These are phyloP conservation scores for Pangasius macronema DNA, from an alignment of 2,797 vertebrate genomes.

Conservation along the genomic window DNA sequence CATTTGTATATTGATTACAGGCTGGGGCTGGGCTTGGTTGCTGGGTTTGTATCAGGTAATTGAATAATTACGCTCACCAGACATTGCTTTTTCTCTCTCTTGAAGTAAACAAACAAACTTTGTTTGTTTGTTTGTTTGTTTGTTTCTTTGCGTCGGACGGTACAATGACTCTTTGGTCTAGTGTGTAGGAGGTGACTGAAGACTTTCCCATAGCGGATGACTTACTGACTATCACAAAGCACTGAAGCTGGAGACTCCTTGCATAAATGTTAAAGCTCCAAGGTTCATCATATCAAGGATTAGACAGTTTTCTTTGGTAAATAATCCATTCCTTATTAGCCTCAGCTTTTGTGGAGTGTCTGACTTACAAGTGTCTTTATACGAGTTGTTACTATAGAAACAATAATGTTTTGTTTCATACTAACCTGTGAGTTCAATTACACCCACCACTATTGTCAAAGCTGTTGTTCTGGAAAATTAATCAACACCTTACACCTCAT, in stretches of 20 bases:
- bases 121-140: too few relatives aligned
- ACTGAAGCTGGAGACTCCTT: not conserved
- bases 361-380: not conserved
- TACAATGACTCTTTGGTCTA: too few relatives aligned
- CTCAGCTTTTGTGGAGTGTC: not conserved
- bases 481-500: not conserved
- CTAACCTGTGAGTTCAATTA: not conserved
- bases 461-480: not conserved
- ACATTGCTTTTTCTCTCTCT: not conserved
- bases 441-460: not conserved
- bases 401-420: not conserved
- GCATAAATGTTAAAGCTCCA: not conserved
- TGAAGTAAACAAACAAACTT: too few relatives aligned
- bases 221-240: not conserved
- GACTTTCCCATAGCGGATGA: not conserved
- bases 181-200: too few relatives aligned
- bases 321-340: not conserved
- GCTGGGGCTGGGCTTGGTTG: not conserved
- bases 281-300: not conserved
- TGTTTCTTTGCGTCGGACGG: too few relatives aligned
- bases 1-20: slow-evolving; percentile 47
- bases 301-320: not conserved
- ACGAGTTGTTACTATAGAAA: not conserved
- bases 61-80: not conserved
- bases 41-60: slow-evolving; percentile 30